Evolutionary conservation across 1,140 invertebrate species (phyloP), one percentile per base, ranked within the genome.

Genomic region (Drosophila ercepeae): DNA sequence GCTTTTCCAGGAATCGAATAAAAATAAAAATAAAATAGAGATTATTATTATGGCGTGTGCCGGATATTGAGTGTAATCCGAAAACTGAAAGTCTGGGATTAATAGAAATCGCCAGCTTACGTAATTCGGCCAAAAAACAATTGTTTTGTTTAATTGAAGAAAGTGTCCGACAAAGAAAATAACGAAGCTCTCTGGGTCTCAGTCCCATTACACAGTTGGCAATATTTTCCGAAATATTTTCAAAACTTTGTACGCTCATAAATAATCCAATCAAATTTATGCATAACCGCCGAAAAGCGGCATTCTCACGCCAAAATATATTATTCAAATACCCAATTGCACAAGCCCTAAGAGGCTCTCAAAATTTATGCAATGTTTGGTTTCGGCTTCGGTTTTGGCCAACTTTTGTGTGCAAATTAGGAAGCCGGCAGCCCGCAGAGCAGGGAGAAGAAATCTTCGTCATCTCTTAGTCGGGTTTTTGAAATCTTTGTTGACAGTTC

Each of bases 281-380:
- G 42, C 63, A 65, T 67, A 65, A 74, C 76, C 64, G 34, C 46
- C 58, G 58, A 19, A 54, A 59, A 74, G 45, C 41, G 46, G 6
- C 42, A 48, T 84, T 84, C 79, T 84, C 79, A 84, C 81, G 79
- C 81, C 65, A 70, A 48, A 55, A 63, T 45, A 44, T 72, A 79
- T 84, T 84, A 83, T 83, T 86, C 75, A 84, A 86, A 78, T 74
- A 48, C 69, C 36, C 52, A 78, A 84, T 86, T 86, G 61, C 79
- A 48, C 60, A 83, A 61, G 67, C 57, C 64, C 36, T 44, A 64
- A 63, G 59, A 52, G 52, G 14, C 41, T 32, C 13, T 36, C n/a
- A 5, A 14, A 52, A 51, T 57, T 60, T 63, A 64, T 53, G 50
- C 76, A 58, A 55, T 58, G 41, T 53, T 84, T 65, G 59, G 68